Percentiles rank a stretch among this genome's conserved stretches.
Evolutionary conservation across 2,797 vertebrate genomes (phyloP).

Genomic region (Rhodeus uyekii): DNA sequence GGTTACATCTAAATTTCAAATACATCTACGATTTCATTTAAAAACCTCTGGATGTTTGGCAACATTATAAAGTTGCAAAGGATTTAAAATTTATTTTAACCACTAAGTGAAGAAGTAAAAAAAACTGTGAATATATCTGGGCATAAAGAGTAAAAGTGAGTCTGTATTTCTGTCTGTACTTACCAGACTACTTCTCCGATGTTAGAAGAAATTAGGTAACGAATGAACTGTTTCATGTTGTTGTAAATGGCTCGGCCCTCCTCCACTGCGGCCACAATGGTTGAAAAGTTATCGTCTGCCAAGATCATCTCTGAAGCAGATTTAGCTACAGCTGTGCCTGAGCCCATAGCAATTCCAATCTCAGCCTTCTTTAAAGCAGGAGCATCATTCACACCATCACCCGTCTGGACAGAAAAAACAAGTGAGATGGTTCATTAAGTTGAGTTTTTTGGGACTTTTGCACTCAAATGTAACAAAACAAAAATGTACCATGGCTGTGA

Average conservation of each 20-base stretch:
- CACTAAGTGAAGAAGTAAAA: neutral
- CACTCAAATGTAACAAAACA: neutral
- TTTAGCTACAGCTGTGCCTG: constrained; percentile 80
- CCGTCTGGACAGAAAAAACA: constrained; percentile 68
- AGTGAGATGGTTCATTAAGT: neutral
- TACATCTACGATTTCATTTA: too few relatives aligned
- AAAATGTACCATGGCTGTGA: constrained; percentile 79
- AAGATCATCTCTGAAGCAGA: constrained; percentile 83
- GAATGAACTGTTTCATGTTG: constrained; percentile 85
- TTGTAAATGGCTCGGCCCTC: constrained; percentile 83
- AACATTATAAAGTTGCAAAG: neutral
- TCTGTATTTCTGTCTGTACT: constrained; percentile 50
- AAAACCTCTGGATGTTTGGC: neutral
- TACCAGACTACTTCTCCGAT: constrained; percentile 83
- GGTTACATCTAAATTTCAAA: too few relatives aligned
- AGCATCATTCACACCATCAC: constrained; percentile 81
- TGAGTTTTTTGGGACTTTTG: neutral
- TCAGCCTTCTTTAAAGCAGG: constrained; percentile 81
- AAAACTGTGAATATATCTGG: neutral
- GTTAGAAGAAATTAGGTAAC: constrained; percentile 83
- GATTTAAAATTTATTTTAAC: neutral
- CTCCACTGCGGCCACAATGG: constrained; percentile 80
- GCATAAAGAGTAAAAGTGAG: neutral
- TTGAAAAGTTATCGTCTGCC: constrained; percentile 83
- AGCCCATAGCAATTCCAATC: constrained; percentile 83